A percentile compares a stretch with the other conserved stretches of the same genome.
Conservation (phyloP, 2,888 invertebrate species). For the Mythimna lalbum region DNA sequence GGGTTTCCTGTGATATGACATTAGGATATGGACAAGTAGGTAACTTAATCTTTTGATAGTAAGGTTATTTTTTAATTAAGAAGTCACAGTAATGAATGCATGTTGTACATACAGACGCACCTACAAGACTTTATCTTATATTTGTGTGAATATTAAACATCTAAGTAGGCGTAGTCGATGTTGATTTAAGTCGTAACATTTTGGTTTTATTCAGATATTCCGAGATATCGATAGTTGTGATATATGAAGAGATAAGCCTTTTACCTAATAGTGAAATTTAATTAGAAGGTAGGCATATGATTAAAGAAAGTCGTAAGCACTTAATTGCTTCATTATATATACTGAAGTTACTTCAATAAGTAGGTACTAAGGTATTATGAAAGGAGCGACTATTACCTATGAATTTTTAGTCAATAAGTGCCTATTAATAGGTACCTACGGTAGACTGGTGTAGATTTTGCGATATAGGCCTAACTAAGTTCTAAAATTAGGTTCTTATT, state of each 20-base stretch:
- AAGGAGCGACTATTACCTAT: background rate
- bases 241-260: slow-evolving; percentile 6
- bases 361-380: background rate
- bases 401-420: background rate
- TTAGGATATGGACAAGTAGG: background rate
- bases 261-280: slow-evolving; percentile 10
- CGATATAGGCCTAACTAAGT: background rate
- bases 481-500: background rate
- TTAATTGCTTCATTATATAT: slow-evolving; percentile 18
- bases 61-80: slow-evolving; percentile 8
- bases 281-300: slow-evolving; percentile 2
- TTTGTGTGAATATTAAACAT: background rate
- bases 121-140: background rate
- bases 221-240: background rate
- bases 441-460: background rate
- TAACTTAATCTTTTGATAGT: background rate
- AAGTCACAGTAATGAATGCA: background rate
- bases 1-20: slow-evolving; percentile 15
- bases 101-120: background rate
- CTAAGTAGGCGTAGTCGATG: background rate
- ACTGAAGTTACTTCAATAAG: background rate
- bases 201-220: slow-evolving; percentile 8
- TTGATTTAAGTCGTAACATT: slow-evolving; percentile 8
- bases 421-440: no score
- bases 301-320: slow-evolving; percentile 8